These are phyloP conservation scores for Lepilemur septentrionalis DNA, from an alignment of 2,797 vertebrate species.

Conservation along the genomic window DNA sequence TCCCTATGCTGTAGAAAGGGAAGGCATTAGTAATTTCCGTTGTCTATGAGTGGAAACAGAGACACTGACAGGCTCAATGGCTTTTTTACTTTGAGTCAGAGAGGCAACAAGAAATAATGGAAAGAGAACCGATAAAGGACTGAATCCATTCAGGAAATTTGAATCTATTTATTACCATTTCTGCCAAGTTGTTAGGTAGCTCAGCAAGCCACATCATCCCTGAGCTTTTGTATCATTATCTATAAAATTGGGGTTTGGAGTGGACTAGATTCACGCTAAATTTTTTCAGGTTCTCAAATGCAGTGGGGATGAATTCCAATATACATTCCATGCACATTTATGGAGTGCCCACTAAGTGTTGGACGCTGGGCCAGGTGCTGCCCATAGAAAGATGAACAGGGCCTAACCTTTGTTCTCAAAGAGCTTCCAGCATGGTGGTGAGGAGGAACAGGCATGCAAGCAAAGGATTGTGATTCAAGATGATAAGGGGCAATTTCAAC, in stretches of 20 bases:
- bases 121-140: slow-evolving; percentile 48
- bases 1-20: slow-evolving; percentile 49
- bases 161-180: slow-evolving; percentile 24
- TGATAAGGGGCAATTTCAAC: slow-evolving; percentile 17
- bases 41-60: slow-evolving; percentile 60
- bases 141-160: slow-evolving; percentile 42
- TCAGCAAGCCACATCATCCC: slow-evolving; percentile 19
- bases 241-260: slow-evolving; percentile 22
- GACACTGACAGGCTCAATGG: slow-evolving; percentile 5
- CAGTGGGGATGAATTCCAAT: not conserved
- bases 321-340: not conserved
- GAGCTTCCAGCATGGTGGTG: not conserved
- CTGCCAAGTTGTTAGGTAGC: slow-evolving; percentile 7
- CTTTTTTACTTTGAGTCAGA: slow-evolving; percentile 49
- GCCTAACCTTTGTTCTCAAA: not conserved
- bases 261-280: not conserved
- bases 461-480: slow-evolving; percentile 28
- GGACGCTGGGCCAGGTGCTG: not conserved
- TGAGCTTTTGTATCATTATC: not conserved
- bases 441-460: not conserved
- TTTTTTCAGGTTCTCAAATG: slow-evolving; percentile 12
- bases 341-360: not conserved
- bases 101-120: slow-evolving; percentile 37
- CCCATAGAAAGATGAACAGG: not conserved
- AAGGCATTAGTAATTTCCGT: slow-evolving; percentile 66